Conservation (phyloP, 2,797 vertebrate species). For the Sorex maritimensis region DNA sequence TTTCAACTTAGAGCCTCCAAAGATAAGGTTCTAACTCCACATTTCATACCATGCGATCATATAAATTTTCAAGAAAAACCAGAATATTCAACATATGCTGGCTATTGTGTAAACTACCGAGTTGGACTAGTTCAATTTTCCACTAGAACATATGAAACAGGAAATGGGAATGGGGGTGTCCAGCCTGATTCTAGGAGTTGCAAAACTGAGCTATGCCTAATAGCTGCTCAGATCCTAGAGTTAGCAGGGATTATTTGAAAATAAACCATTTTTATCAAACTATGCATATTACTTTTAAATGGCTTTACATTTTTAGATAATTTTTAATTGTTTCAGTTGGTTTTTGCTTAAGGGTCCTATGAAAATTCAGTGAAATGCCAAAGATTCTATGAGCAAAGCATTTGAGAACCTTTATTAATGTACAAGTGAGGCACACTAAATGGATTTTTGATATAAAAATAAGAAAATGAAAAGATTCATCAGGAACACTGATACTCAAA, state of each 20-base stretch:
- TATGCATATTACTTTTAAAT: slow-evolving; percentile 1
- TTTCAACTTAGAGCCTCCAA: not conserved
- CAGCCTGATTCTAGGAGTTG: not conserved
- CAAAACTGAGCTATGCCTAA: not conserved
- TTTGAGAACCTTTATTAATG: slow-evolving; percentile 13
- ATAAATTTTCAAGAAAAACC: not conserved
- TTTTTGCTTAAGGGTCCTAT: not conserved
- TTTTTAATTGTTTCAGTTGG: not conserved
- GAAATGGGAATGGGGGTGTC: not conserved
- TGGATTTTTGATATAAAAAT: not conserved
- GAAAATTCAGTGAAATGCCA: not conserved
- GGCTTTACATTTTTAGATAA: slow-evolving; percentile 33
- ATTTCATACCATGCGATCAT: not conserved
- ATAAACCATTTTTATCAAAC: slow-evolving; percentile 12
- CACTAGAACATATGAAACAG: not conserved
- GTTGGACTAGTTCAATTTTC: not conserved
- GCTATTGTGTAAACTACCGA: not conserved
- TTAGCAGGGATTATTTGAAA: not conserved
- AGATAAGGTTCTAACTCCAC: not conserved
- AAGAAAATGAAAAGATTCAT: slow-evolving; percentile 29
- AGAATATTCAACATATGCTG: not conserved
- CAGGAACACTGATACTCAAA: not conserved
- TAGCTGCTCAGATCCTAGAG: not conserved
- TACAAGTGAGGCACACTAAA: not conserved
- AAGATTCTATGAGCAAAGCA: not conserved